Evolutionary conservation across 2,888 invertebrate genomes (phyloP), one percentile per base, ranked within the genome.

Genomic region (Priocnemis perturbator): DNA sequence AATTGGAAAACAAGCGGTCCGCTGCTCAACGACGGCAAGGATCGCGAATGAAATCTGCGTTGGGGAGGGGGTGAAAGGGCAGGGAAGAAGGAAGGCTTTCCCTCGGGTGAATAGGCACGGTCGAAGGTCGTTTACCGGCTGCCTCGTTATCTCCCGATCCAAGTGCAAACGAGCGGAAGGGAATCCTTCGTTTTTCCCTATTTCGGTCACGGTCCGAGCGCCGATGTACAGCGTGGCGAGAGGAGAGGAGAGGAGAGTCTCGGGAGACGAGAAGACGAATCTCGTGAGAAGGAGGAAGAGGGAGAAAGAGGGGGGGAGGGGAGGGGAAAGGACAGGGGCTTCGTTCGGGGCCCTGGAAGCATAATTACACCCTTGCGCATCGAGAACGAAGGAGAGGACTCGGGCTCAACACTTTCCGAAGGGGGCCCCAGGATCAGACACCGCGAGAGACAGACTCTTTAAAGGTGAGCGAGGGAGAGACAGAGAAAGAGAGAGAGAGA

Each of bases 91-190:
- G 3, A 55, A 23, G 55, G 26, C 26, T 55, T 26, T 55, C 55
- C 55, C 30, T 30, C 55, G 52, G 50, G 21, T 19, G 58, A 67
- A 58, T 48, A 52, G 59, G 57, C 47, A 44, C 50, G 23, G 63
- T 78, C 72, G 70, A 71, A 73, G 77, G 71, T 74, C 77, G 75
- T 77, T 81, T 73, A 77, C 69, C 77, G 72, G 67, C 69, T 65
- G 75, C 58, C 81, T 81, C 74, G 81, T 81, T 82, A 81, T 76
- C 74, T 72, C 67, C 21, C 52, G 71, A 80, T 81, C 70, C 78
- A 71, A 71, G 77, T 79, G 81, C 77, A 76, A 82, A 81, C 78
- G 76, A 78, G 74, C 76, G 78, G 74, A 77, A 78, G 74, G 68
- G 69, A 69, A 70, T 73, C 70, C 56, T 72, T 81, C 71, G 70